A percentile compares a stretch with the other conserved stretches of the same genome.
Evolutionary conservation across 2,888 invertebrate species (phyloP).

Genomic region (Troides aeacus): DNA sequence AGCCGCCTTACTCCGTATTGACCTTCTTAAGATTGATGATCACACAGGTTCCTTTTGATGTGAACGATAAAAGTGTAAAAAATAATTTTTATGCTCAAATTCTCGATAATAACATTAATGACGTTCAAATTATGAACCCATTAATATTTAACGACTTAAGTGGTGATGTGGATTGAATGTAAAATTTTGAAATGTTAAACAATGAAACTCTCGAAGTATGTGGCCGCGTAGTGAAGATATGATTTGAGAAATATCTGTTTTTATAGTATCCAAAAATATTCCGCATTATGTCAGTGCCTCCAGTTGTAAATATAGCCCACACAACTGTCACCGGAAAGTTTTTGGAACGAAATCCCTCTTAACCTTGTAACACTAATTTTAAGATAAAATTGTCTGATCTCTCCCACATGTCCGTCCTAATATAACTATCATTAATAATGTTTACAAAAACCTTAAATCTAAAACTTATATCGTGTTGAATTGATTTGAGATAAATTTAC

Average conservation of each 20-base stretch:
- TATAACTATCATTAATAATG: neutral
- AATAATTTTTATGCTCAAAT: conserved; percentile 13
- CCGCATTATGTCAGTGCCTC: conserved; percentile 52
- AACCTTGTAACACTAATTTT: conserved; percentile 61
- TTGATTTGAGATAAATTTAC: neutral
- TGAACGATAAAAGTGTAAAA: conserved; percentile 20
- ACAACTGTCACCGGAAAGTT: conserved; percentile 45
- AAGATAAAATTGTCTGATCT: conserved; percentile 52
- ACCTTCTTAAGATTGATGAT: conserved; percentile 51
- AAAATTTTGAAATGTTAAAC: conserved; percentile 35
- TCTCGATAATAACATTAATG: conserved; percentile 12
- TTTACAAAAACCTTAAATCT: neutral
- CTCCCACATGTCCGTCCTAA: conserved; percentile 43
- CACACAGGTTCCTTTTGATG: conserved; percentile 35
- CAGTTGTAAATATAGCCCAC: conserved; percentile 64
- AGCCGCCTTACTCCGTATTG: conserved; percentile 41
- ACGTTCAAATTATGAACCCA: conserved; percentile 9
- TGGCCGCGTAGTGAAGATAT: neutral
- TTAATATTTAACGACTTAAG: conserved; percentile 19
- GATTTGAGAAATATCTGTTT: neutral
- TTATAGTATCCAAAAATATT: conserved; percentile 33
- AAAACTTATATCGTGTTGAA: neutral
- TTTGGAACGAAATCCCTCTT: conserved; percentile 61
- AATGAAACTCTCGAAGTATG: neutral
- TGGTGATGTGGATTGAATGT: conserved; percentile 2